A percentile compares a stretch with the other conserved stretches of the same genome.
Conservation (phyloP, 2,797 vertebrate genomes). For the Australoheros facetus region DNA sequence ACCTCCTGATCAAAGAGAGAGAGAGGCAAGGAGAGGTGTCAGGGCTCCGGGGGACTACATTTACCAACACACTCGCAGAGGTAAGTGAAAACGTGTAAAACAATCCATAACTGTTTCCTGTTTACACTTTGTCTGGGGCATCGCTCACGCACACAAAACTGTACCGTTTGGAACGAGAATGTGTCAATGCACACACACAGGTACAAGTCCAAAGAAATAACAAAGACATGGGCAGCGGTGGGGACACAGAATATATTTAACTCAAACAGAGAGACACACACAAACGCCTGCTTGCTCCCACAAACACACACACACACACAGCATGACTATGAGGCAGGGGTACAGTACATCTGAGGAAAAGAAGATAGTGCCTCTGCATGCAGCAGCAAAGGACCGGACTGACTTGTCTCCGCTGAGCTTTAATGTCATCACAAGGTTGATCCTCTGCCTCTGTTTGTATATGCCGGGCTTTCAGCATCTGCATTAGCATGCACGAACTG, state of each 20-base stretch:
- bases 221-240: neutral
- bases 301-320: neutral
- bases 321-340: slow-evolving; percentile 16
- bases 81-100: slow-evolving; percentile 44
- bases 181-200: slow-evolving; percentile 4
- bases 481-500: slow-evolving; percentile 71
- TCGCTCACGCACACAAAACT: slow-evolving; percentile 16
- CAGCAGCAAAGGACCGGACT: slow-evolving; percentile 46
- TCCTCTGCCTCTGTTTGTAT: slow-evolving; percentile 33
- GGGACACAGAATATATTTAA: neutral
- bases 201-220: slow-evolving; percentile 1
- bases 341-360: slow-evolving; percentile 43
- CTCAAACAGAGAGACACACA: slow-evolving; percentile 2
- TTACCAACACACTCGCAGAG: slow-evolving; percentile 32
- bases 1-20: slow-evolving; percentile 86
- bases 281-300: neutral
- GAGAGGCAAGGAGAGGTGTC: slow-evolving; percentile 18
- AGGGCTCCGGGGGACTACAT: slow-evolving; percentile 34
- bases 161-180: neutral
- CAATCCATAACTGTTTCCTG: slow-evolving; percentile 36
- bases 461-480: slow-evolving; percentile 29
- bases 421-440: slow-evolving; percentile 79
- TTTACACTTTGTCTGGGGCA: slow-evolving; percentile 24
- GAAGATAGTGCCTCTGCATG: slow-evolving; percentile 54
- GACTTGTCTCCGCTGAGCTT: slow-evolving; percentile 40